These are phyloP conservation scores for Podabrus alpinus DNA, from an alignment of 2,888 invertebrate genomes.

Conservation along the genomic window DNA sequence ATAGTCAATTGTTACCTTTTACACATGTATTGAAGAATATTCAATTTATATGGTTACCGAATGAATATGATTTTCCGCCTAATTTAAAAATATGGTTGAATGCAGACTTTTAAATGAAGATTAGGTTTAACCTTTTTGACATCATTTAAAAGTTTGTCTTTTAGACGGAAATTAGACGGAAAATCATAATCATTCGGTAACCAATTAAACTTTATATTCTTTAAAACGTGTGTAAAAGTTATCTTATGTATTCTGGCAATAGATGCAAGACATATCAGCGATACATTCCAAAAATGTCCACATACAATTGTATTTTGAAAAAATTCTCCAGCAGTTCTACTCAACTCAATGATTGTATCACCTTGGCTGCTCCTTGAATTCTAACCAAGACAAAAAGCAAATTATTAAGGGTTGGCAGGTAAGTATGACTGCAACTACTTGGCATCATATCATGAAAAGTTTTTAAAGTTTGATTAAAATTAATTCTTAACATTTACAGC, in stretches of 20 bases:
- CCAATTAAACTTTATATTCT: constrained; percentile 49
- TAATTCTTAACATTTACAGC: too few relatives aligned
- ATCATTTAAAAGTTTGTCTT: constrained; percentile 51
- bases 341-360: constrained; percentile 51
- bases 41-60: constrained; percentile 53
- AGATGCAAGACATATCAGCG: constrained; percentile 51
- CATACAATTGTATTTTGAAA: constrained; percentile 50
- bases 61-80: constrained; percentile 49
- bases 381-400: constrained; percentile 56
- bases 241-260: constrained; percentile 56
- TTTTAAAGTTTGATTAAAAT: too few relatives aligned
- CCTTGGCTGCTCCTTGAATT: constrained; percentile 56
- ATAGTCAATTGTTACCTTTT: constrained; percentile 50
- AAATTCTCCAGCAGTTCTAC: constrained; percentile 48
- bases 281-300: constrained; percentile 57
- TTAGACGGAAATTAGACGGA: constrained; percentile 53
- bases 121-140: constrained; percentile 3
- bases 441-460: too few relatives aligned
- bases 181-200: constrained; percentile 51
- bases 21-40: constrained; percentile 44
- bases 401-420: constrained; percentile 57
- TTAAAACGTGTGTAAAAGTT: constrained; percentile 46
- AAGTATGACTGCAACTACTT: constrained; percentile 8
- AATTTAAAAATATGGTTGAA: constrained; percentile 55
- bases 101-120: constrained; percentile 47